Base-by-base conservation (phyloP, 2,888 invertebrate species). In the Chirona hameri region DNA sequence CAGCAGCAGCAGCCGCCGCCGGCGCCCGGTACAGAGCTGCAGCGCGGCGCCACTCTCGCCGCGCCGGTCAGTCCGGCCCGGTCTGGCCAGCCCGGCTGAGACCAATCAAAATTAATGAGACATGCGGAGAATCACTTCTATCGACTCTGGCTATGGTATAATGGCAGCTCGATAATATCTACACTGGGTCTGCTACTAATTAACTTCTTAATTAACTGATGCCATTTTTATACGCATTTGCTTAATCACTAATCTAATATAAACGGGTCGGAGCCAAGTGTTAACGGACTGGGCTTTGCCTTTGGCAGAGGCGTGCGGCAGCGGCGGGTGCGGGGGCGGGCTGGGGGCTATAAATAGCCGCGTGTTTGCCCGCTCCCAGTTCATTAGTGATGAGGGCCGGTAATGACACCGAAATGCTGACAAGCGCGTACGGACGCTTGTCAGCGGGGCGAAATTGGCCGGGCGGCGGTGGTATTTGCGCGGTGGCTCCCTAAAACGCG, bases 131-230 rank as follows among this genome's bases (percentile, higher is more conserved):
- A 76, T 76, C 76, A 76, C 76, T 76, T 76, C 15, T 21, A 46
- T 46, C 76, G 46, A 39, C 39, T 27, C 46, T 27, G 76, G 39
- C 39, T 46, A 76, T 27, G 76, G 39, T 76, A 39, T 76, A 76
- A 76, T 76, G 76, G 76, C 46, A 24, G 46, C 24, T 24, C 76
- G 76, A 80, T 80, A 80, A 80, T 5, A 80, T 80, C 55, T 80
- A 52, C 52, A 80, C 10, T 14, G 52, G 10, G 18, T 29, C 80
- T 9, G 27, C 27, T 1, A 3, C 80, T 80, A 80, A 80, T 80
- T 80, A 80, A 80, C 48, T 80, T 80, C 52, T 80, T 80, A 52
- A 80, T 80, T 80, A 80, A 29, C 52, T 27, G 48, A 76, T 76
- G 46, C 76, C 46, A 46, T 76, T 76, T 72, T 76, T 76, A 27